Evolutionary conservation across 2,888 invertebrate species (phyloP).

Genomic region (Tolmerus cingulatus): DNA sequence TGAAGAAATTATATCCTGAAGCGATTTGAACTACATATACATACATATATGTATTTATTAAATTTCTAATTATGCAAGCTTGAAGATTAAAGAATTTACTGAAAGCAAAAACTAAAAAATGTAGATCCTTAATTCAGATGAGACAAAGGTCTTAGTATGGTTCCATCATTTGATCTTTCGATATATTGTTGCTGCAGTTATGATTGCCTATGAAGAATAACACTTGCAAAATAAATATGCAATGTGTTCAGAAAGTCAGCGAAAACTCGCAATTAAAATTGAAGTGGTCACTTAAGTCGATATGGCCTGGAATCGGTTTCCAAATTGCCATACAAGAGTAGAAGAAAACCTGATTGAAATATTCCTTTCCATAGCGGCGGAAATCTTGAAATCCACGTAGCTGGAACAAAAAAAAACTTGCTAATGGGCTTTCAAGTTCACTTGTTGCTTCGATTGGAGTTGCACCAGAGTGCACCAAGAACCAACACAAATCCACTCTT

Average conservation of each 20-base stretch:
- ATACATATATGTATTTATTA: too few relatives aligned
- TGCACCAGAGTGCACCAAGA: background rate
- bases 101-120: background rate
- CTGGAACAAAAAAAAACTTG: background rate
- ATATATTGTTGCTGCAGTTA: background rate
- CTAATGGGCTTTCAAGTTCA: slow-evolving; percentile 7
- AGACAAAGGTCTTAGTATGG: background rate
- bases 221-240: background rate
- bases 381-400: background rate
- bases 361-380: background rate
- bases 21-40: too few relatives aligned
- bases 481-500: background rate
- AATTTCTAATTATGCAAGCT: too few relatives aligned
- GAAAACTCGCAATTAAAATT: background rate
- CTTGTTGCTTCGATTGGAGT: slow-evolving; percentile 18
- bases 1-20: background rate
- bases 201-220: background rate
- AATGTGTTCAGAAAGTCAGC: background rate
- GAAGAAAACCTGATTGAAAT: background rate
- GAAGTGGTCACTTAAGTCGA: background rate
- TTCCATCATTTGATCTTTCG: background rate
- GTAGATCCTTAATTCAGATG: background rate
- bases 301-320: background rate
- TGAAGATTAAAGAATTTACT: background rate
- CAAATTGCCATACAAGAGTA: background rate